These are phyloP conservation scores for Tachuris rubrigastra DNA, from an alignment of 2,113 vertebrate species.

Conservation along the genomic window DNA sequence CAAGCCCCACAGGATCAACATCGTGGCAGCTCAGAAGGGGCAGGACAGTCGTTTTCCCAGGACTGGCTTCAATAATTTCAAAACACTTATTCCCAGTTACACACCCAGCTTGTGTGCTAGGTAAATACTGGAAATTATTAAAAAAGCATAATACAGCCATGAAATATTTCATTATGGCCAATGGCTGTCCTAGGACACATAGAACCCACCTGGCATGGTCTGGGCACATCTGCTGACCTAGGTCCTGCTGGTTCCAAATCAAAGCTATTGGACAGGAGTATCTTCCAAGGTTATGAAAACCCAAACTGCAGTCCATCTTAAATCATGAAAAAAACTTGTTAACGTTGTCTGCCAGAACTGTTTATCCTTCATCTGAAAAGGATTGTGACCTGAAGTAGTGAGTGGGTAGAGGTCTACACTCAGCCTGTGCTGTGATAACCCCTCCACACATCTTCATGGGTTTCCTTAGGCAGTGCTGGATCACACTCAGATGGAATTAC, in stretches of 20 bases:
- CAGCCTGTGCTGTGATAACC: rapidly evolving
- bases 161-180: not conserved
- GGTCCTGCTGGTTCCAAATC: not conserved
- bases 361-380: not conserved
- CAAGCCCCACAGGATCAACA: not conserved
- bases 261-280: not conserved
- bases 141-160: not conserved
- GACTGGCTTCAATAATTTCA: not conserved
- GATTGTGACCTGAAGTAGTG: not conserved
- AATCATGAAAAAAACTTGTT: not conserved
- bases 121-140: not conserved
- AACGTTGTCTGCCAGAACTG: not conserved
- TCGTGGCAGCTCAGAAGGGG: not conserved
- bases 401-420: not conserved
- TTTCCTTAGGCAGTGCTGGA: not conserved
- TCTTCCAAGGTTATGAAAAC: not conserved
- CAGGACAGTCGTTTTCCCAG: not conserved
- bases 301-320: not conserved
- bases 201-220: not conserved
- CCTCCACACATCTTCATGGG: not conserved
- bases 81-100: not conserved
- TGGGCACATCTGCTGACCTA: not conserved
- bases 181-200: not conserved
- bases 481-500: rapidly evolving
- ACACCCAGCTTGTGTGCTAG: not conserved